These are phyloP conservation scores for Rutilus rutilus DNA, from an alignment of 2,113 vertebrate genomes.

Conservation along the genomic window DNA sequence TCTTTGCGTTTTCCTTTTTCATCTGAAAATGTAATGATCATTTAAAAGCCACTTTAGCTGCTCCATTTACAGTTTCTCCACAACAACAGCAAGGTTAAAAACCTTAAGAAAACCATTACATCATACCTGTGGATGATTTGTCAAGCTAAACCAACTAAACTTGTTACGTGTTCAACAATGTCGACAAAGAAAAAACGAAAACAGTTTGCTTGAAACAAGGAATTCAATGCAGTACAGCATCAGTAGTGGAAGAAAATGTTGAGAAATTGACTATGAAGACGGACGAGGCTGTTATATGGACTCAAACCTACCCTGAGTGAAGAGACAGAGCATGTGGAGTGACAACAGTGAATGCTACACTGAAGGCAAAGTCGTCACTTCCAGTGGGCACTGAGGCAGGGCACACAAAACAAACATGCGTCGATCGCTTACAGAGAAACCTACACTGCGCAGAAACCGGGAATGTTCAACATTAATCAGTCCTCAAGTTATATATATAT, in stretches of 20 bases:
- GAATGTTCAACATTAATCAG: constrained; percentile 72
- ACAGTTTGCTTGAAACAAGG: constrained; percentile 35
- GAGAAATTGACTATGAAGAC: constrained; percentile 31
- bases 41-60: constrained; percentile 50
- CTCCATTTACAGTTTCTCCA: constrained; percentile 43
- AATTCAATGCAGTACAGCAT: constrained; percentile 63
- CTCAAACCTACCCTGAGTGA: constrained; percentile 61
- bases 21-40: constrained; percentile 19
- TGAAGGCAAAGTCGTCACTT: constrained; percentile 65
- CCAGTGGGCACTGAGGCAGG: constrained; percentile 61
- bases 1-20: constrained; percentile 68
- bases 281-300: constrained; percentile 53
- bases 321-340: constrained; percentile 62
- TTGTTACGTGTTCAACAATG: constrained; percentile 36
- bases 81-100: constrained; percentile 1
- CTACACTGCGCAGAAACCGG: constrained; percentile 59
- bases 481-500: constrained; percentile 35
- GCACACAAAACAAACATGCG: constrained; percentile 27
- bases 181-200: constrained; percentile 48
- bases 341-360: constrained; percentile 57
- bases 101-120: constrained; percentile 42
- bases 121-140: constrained; percentile 41
- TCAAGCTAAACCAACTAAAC: constrained; percentile 36
- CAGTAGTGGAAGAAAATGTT: constrained; percentile 39
- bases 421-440: constrained; percentile 52